These are phyloP conservation scores for Trachelipus rathkii DNA, from an alignment of 1,140 invertebrate genomes.

Conservation along the genomic window DNA sequence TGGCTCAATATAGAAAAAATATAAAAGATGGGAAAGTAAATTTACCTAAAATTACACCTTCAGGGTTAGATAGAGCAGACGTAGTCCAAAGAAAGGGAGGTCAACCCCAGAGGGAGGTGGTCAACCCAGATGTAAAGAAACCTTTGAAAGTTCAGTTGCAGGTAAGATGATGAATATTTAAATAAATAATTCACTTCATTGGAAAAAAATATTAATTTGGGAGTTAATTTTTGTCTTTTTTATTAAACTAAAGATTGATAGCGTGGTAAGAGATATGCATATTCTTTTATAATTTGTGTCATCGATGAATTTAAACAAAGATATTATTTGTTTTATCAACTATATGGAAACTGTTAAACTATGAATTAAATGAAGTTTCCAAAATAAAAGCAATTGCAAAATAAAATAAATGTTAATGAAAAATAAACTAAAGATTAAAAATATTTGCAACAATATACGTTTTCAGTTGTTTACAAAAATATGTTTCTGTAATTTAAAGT, in stretches of 20 bases:
- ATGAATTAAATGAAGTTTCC: too few relatives aligned
- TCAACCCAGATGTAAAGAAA: not conserved
- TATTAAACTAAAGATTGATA: not conserved
- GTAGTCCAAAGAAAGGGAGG: not conserved
- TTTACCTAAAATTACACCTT: not conserved
- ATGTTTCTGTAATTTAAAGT: too few relatives aligned
- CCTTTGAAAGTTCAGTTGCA: not conserved
- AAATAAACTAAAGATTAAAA: too few relatives aligned
- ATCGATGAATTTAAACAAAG: too few relatives aligned
- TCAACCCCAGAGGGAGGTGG: not conserved
- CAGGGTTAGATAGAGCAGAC: not conserved
- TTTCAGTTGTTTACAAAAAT: too few relatives aligned
- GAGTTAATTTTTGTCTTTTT: not conserved
- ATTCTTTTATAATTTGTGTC: too few relatives aligned
- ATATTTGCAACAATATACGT: too few relatives aligned
- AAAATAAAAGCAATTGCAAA: too few relatives aligned
- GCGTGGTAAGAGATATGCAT: too few relatives aligned
- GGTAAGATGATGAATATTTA: not conserved
- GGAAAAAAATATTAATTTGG: not conserved
- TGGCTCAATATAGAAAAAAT: not conserved
- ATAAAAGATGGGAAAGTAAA: constrained; percentile 5
- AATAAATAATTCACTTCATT: not conserved
- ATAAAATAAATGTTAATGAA: too few relatives aligned
- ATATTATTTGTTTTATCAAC: too few relatives aligned
- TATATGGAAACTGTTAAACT: too few relatives aligned